These are phyloP conservation scores for Malacosoma neustria DNA, from an alignment of 2,888 invertebrate genomes.

Conservation along the genomic window DNA sequence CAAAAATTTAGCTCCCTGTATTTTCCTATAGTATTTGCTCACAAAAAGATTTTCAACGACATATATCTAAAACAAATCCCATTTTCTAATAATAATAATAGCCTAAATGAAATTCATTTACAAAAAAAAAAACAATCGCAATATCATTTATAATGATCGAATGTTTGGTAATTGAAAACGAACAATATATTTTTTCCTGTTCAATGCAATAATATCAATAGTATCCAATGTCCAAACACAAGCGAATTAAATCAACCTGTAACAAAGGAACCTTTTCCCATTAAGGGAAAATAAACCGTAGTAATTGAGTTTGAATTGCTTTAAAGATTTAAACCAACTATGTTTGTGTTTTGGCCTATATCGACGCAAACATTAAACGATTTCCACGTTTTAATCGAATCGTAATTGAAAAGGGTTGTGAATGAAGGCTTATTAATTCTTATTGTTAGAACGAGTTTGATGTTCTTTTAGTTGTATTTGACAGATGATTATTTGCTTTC, in stretches of 20 bases:
- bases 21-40: too few relatives aligned
- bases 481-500: neutral
- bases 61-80: too few relatives aligned
- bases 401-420: conserved; percentile 23
- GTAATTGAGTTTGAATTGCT: conserved; percentile 69
- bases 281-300: conserved; percentile 58
- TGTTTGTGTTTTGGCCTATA: conserved; percentile 36
- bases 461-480: conserved; percentile 5
- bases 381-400: conserved; percentile 44
- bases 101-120: too few relatives aligned
- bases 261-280: conserved; percentile 57
- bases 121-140: too few relatives aligned
- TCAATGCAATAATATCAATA: conserved; percentile 38
- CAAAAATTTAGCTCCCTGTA: too few relatives aligned
- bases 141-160: too few relatives aligned
- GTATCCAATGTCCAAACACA: conserved; percentile 41
- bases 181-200: conserved; percentile 3
- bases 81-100: too few relatives aligned
- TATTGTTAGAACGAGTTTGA: conserved; percentile 12
- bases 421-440: conserved; percentile 8
- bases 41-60: too few relatives aligned
- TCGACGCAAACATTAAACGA: conserved; percentile 35
- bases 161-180: conserved; percentile 3
- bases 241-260: conserved; percentile 48
- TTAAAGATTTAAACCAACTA: conserved; percentile 60